Evolutionary conservation across 2,113 vertebrate species (phyloP).

Genomic region (Saguinus midas): DNA sequence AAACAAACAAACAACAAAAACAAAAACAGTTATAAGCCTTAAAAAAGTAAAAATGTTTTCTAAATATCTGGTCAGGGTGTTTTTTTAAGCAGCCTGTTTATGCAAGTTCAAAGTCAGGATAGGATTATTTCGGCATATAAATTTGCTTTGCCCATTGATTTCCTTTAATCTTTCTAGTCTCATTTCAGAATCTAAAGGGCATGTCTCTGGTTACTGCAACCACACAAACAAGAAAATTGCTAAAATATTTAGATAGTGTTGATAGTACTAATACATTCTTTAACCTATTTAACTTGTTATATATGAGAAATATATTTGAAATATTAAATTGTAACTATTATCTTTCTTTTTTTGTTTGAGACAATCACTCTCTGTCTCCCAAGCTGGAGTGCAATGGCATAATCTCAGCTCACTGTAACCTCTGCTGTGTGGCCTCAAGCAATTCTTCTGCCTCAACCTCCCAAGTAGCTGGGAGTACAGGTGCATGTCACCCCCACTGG

Average conservation of each 20-base stretch:
- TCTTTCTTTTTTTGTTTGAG: no score
- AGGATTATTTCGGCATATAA: neutral
- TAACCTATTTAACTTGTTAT: neutral
- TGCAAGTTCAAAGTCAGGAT: neutral
- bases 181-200: constrained; percentile 13
- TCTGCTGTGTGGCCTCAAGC: no score
- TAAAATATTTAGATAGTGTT: neutral
- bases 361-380: no score
- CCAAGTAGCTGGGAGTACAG: no score
- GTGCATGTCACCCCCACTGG: no score
- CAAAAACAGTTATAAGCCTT: neutral
- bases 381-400: no score
- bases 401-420: no score
- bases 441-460: no score
- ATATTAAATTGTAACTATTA: constrained; percentile 12
- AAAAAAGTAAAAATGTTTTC: neutral
- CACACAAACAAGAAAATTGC: constrained; percentile 11
- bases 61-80: neutral
- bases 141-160: constrained; percentile 16
- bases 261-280: neutral
- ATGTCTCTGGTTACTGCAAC: neutral
- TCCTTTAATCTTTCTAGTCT: neutral
- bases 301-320: neutral
- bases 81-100: constrained; percentile 6
- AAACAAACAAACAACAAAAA: no score